A percentile compares a stretch with the other conserved stretches of the same genome.
These are phyloP conservation scores for Agapostemon virescens DNA, from an alignment of 2,888 invertebrate genomes.

Conservation along the genomic window DNA sequence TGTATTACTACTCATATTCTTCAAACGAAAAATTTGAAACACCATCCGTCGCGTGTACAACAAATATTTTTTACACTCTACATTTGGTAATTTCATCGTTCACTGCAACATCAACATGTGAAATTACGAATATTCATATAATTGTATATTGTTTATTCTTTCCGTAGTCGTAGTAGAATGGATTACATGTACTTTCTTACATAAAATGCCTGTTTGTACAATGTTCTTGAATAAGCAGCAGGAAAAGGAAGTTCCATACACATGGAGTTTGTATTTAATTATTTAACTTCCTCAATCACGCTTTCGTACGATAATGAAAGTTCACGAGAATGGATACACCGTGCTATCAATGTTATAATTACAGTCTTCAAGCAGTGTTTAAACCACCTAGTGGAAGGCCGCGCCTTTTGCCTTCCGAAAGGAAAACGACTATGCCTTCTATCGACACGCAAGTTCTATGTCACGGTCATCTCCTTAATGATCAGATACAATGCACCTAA, in stretches of 20 bases:
- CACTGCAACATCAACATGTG: too few relatives aligned
- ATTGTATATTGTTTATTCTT: too few relatives aligned
- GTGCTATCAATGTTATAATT: constrained; percentile 41
- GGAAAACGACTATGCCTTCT: constrained; percentile 60
- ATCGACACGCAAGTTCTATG: constrained; percentile 60
- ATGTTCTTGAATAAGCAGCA: neutral
- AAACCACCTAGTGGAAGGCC: constrained; percentile 66
- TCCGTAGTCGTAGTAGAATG: too few relatives aligned
- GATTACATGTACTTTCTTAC: neutral
- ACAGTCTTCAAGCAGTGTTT: constrained; percentile 60
- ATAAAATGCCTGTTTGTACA: neutral
- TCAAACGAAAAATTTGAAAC: too few relatives aligned
- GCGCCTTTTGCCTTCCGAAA: constrained; percentile 59
- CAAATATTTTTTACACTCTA: too few relatives aligned
- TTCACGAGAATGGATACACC: constrained; percentile 37
- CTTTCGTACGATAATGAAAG: constrained; percentile 44
- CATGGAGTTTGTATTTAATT: neutral
- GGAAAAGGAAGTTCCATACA: neutral
- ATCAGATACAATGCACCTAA: neutral
- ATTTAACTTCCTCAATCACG: neutral
- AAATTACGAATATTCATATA: too few relatives aligned
- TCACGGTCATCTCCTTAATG: constrained; percentile 44
- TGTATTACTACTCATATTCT: too few relatives aligned
- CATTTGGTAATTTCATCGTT: too few relatives aligned
- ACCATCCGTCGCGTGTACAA: too few relatives aligned